Base-by-base conservation (phyloP, 2,888 invertebrate species). In the Fragum whitleyi region DNA sequence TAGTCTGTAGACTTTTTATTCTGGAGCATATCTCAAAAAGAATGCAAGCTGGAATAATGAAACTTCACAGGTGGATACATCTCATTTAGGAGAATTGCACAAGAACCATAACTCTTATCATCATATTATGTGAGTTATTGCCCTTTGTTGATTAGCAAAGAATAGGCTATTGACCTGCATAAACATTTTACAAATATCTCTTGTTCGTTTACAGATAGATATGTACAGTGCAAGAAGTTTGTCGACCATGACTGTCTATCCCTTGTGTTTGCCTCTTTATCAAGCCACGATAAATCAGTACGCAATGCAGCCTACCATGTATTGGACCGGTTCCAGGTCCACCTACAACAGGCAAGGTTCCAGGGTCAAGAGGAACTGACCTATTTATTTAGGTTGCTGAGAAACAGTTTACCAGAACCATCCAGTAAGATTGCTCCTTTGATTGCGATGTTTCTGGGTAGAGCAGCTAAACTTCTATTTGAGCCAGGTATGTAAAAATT, bases 251-350 rank as follows among this genome's bases (percentile, higher is more conserved):
- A 97, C 0, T 95, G 96, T 59, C 94, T 98, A 72, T 96, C 96
- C 1, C 93, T 97, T 32, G 95, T 96, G 0, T 95, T 97, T 70
- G 95, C 96, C 85, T 96, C 96, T 0, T 95, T 97, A 16, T 96
- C 96, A 74, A 96, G 97, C 71, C 94, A 95, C 78, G 96, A 96
- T 88, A 94, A 95, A 32, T 93, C 95, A 72, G 95, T 96, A 94
- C 95, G 97, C 55, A 95, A 96, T 79, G 96, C 96, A 0, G 97
- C 97, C 0, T 97, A 96, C 89, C 96, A 96, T 87, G 96, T 96
- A 1, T 95, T 98, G 82, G 95, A 96, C 62, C 95, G 96, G 83
- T 97, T 97, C 94, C 96, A 96, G 88, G 94, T 95, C 88, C 97
- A 97, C 86, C 94, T 97, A 77, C 97, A 97, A 92, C 96, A 86